Evolutionary conservation across 2,113 vertebrate genomes (phyloP), one percentile per base, ranked within the genome.

Genomic region (Xyliphius kryptos): DNA sequence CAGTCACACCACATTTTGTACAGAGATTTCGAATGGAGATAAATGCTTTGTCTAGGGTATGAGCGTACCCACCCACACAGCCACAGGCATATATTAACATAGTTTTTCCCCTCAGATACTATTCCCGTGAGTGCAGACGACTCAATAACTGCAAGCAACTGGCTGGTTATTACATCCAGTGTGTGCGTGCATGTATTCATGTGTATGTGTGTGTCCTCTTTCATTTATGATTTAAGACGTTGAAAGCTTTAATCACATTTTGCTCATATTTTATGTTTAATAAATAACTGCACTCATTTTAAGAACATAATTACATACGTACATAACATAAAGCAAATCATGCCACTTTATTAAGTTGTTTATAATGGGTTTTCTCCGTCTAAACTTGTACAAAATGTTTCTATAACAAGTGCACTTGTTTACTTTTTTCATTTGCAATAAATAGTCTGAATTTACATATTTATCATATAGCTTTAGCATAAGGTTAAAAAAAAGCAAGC

Each of bases 191-290:
- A 70, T 67, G 16, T 38, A 51, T 63, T 22, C 56, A 2, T 38
- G 40, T 38, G n/a, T 51, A 21, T 46, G 19, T 51, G 3, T 64
- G 38, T 55, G 13, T 63, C 20, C 46, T 6, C 2, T 51, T 53
- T 52, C 63, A 71, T 71, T 62, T 26, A 62, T 62, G 50, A 63
- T 71, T 63, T 40, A 51, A 12, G 37, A 19, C 57, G n/a, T 61
- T 38, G 17, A 16, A 21, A 59, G 21, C 36, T 54, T 19, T 17
- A 51, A n/a, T n/a, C n/a, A n/a, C n/a, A 50, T 71, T 66, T 57
- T 40, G 48, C 32, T 51, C 36, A 51, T 15, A 57, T 66, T 57
- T 56, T 21, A 50, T 9, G 13, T 50, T 17, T 13, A 56, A 20
- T 50, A 66, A 41, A 51, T n/a, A 10, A 58, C 20, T 37, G 11